Conservation (phyloP, 2,888 invertebrate species). For the Synanthedon andrenaeformis region DNA sequence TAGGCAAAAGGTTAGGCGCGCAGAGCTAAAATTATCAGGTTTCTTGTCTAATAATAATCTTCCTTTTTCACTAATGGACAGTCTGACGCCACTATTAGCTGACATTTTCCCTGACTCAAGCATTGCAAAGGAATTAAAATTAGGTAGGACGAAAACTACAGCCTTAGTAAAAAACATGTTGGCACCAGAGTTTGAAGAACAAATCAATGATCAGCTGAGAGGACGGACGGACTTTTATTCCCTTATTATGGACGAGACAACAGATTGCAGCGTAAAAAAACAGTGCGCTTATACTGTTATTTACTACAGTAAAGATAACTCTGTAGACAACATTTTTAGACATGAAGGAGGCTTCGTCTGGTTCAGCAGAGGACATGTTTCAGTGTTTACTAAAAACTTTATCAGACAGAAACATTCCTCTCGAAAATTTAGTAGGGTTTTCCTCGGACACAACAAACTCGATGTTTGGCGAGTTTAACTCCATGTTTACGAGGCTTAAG, state of each 20-base stretch:
- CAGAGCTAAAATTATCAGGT: conserved; percentile 1
- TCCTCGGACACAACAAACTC: conserved; percentile 20
- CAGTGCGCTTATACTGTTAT: conserved; percentile 8
- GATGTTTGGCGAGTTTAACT: conserved; percentile 17
- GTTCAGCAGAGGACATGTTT: conserved; percentile 8
- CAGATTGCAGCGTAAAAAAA: conserved; percentile 7
- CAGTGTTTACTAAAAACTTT: conserved; percentile 8
- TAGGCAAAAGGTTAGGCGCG: background rate
- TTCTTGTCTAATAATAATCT: conserved; percentile 1
- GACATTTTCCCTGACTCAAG: conserved; percentile 3
- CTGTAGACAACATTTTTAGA: conserved; percentile 7
- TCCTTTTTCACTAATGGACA: conserved; percentile 1
- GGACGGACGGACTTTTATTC: conserved; percentile 3
- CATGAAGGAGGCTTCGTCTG: conserved; percentile 11
- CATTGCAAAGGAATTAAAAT: conserved; percentile 1
- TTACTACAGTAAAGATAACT: conserved; percentile 1
- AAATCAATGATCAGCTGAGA: background rate
- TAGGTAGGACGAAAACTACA: conserved; percentile 2
- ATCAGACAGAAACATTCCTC: conserved; percentile 13
- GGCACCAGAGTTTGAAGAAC: background rate
- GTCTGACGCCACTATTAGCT: background rate
- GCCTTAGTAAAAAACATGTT: conserved; percentile 2
- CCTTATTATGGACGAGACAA: conserved; percentile 10
- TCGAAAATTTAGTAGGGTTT: conserved; percentile 16
- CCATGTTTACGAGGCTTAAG: conserved; percentile 8